Evolutionary conservation across 2,797 vertebrate species (phyloP).

Genomic region (Sphenopsis melanotis): DNA sequence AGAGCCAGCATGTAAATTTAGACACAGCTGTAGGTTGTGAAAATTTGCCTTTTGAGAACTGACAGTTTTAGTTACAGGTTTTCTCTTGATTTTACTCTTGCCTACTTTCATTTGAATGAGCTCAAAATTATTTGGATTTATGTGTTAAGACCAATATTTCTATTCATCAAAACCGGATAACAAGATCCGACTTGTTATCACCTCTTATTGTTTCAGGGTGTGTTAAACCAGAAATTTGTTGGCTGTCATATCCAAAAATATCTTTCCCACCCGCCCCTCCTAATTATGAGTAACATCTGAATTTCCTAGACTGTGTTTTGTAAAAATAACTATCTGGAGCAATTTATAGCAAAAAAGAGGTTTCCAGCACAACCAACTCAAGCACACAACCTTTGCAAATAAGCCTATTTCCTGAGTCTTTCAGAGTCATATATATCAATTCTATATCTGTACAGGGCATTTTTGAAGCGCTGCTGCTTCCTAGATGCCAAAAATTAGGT

Average conservation of each 20-base stretch:
- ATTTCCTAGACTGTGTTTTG: constrained; percentile 8
- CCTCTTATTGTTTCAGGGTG: background rate
- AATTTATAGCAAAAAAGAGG: background rate
- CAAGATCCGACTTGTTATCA: background rate
- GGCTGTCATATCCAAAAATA: constrained; percentile 5
- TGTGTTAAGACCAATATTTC: background rate
- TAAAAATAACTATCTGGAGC: constrained; percentile 10
- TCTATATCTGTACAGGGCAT: background rate
- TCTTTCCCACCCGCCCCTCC: background rate
- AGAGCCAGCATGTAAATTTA: constrained; percentile 19
- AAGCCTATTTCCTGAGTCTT: background rate
- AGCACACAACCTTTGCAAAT: background rate
- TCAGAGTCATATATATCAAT: background rate
- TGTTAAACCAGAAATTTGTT: background rate
- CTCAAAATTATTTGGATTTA: background rate
- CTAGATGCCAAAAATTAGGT: background rate
- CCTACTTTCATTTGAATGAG: background rate
- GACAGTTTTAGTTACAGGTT: constrained; percentile 5
- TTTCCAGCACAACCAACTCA: background rate
- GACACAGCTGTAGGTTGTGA: background rate
- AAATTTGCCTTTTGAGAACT: constrained; percentile 14
- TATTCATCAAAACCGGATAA: constrained; percentile 4
- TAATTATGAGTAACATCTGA: constrained; percentile 20
- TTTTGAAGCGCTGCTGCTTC: background rate
- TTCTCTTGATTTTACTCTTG: background rate